Evolutionary conservation across 2,113 vertebrate genomes (phyloP).

Genomic region (Nycticryphes semicollaris): DNA sequence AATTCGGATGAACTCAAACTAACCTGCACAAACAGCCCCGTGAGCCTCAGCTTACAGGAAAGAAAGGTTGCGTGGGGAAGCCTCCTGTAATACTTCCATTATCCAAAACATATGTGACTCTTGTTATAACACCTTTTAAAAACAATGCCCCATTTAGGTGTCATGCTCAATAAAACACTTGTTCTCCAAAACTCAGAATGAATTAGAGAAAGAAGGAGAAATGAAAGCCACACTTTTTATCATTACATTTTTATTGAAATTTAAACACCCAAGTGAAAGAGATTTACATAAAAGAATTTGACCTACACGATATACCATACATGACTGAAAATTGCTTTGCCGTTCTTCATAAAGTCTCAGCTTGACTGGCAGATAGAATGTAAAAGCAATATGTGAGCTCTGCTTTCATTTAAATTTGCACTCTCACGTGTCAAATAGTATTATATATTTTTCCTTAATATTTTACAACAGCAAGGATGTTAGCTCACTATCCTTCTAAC

Average conservation of each 20-base stretch:
- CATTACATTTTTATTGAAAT: slow-evolving; percentile 75
- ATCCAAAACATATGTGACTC: slow-evolving; percentile 56
- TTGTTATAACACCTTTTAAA: slow-evolving; percentile 63
- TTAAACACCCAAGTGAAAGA: slow-evolving; percentile 73
- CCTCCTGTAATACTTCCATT: not conserved
- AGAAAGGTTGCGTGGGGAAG: not conserved
- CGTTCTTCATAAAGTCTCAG: slow-evolving; percentile 66
- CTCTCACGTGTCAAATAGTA: slow-evolving; percentile 37
- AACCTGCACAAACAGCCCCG: not conserved
- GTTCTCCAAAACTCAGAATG: slow-evolving; percentile 63
- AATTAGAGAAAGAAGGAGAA: slow-evolving; percentile 65
- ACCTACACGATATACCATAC: slow-evolving; percentile 68
- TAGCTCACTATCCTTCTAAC: slow-evolving; percentile 7
- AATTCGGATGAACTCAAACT: slow-evolving; percentile 16
- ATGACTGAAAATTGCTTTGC: slow-evolving; percentile 73
- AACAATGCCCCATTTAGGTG: slow-evolving; percentile 62
- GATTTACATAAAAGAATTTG: slow-evolving; percentile 77
- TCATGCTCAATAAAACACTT: slow-evolving; percentile 70
- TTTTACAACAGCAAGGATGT: slow-evolving; percentile 53
- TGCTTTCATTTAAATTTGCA: slow-evolving; percentile 70
- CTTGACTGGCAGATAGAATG: slow-evolving; percentile 71
- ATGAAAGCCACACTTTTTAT: slow-evolving; percentile 68
- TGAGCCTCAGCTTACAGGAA: not conserved
- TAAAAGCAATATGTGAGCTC: slow-evolving; percentile 70
- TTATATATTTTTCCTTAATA: slow-evolving; percentile 62